Percentiles rank a stretch among this genome's conserved stretches.
Conservation (phyloP, 37 sponge, comb jelly and placozoan species). For the Halisarca cf. caerulea region DNA sequence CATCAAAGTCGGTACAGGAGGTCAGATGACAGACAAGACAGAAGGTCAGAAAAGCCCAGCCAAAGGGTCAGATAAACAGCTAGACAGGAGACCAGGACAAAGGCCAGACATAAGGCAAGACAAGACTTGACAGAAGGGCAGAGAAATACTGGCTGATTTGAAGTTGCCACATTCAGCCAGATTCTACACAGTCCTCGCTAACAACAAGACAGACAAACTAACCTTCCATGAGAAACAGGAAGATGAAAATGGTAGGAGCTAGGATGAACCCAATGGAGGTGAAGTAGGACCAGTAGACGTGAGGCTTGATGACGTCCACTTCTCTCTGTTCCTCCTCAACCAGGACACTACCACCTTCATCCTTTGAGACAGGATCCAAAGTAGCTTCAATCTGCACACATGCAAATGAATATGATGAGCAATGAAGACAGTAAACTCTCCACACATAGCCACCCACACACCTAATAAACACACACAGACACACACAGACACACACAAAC, state of each 20-base stretch:
- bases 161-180: too few relatives aligned
- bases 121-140: too few relatives aligned
- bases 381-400: neutral
- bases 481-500: neutral
- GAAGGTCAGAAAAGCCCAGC: too few relatives aligned
- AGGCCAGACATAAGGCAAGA: too few relatives aligned
- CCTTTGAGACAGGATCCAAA: neutral
- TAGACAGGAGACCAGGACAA: too few relatives aligned
- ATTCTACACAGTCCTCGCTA: neutral
- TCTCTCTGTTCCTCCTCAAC: constrained; percentile 92
- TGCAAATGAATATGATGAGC: neutral
- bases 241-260: constrained; percentile 64
- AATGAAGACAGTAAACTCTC: neutral
- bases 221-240: constrained; percentile 95
- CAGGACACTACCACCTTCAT: constrained; percentile 31
- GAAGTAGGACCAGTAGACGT: constrained; percentile 93
- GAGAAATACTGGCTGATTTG: too few relatives aligned
- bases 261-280: constrained; percentile 79
- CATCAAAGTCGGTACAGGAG: too few relatives aligned
- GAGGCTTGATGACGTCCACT: constrained; percentile 74
- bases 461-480: neutral
- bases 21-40: too few relatives aligned
- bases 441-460: neutral
- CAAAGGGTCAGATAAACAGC: neutral
- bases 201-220: neutral